phyloP scores from a whole-genome alignment of 2,888 invertebrate genomes.

The Tolmerus cingulatus region DNA sequence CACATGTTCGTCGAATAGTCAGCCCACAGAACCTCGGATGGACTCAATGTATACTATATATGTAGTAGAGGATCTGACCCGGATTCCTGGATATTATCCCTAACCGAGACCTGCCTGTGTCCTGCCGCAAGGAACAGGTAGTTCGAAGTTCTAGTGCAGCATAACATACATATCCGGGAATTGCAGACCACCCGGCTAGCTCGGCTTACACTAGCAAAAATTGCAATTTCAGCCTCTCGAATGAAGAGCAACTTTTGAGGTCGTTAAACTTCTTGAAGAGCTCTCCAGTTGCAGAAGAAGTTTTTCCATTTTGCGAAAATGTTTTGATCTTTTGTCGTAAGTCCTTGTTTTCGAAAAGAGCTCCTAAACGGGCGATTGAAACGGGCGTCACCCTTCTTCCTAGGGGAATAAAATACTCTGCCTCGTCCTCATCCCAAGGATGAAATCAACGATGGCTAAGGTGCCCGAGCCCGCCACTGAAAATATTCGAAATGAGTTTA shows the following conservation, averaged over 20 bases:
- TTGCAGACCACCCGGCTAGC: neutral
- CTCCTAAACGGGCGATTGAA: neutral
- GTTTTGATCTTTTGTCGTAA: neutral
- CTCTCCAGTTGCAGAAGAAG: neutral
- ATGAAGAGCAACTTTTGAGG: neutral
- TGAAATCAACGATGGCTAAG: neutral
- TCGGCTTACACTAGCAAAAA: neutral
- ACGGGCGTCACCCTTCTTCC: neutral
- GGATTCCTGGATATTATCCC: neutral
- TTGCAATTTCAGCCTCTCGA: neutral
- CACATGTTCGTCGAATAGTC: neutral
- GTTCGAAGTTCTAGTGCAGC: neutral
- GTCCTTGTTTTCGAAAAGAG: neutral
- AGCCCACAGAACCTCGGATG: neutral
- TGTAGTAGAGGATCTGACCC: neutral
- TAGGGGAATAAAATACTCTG: neutral
- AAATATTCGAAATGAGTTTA: slow-evolving; percentile 1
- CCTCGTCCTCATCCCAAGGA: neutral
- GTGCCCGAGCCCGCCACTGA: neutral
- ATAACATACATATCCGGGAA: neutral
- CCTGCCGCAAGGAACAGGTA: slow-evolving; percentile 8
- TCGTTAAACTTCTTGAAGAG: neutral
- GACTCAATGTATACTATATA: neutral
- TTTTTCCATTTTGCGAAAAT: neutral
- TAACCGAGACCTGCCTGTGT: neutral